Evolutionary conservation across 2,113 vertebrate genomes (phyloP).

Genomic region (Sinosuthora webbiana): DNA sequence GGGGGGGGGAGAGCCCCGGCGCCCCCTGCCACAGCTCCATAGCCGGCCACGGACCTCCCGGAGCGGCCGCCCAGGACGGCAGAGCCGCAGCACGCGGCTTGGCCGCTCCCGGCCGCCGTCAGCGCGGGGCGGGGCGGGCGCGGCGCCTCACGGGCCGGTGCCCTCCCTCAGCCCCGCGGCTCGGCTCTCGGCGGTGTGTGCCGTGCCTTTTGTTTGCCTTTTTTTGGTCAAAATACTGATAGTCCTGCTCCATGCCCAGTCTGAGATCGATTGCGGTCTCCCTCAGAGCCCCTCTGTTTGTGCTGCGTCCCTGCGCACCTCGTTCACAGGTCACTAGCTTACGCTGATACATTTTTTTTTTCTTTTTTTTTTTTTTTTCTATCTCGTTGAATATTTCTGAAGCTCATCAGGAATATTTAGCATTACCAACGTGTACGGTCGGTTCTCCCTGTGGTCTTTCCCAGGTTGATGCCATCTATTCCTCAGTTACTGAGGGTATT

Average conservation of each 20-base stretch:
- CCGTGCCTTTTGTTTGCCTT: fast-evolving
- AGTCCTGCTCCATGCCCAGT: fast-evolving
- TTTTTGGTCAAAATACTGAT: fast-evolving
- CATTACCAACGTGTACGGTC: fast-evolving
- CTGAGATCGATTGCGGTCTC: too few species aligned
- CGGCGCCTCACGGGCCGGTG: fast-evolving
- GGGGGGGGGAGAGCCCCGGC: slow-evolving; percentile 79
- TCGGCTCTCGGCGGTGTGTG: fast-evolving
- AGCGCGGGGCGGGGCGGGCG: background rate
- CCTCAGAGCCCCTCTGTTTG: fast-evolving
- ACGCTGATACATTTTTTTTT: fast-evolving
- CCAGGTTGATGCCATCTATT: background rate
- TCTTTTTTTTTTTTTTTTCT: too few species aligned
- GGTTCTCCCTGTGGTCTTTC: background rate
- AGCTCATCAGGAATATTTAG: background rate
- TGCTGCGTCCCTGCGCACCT: background rate
- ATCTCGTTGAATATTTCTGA: fast-evolving
- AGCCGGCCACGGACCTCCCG: background rate
- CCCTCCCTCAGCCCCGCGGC: fast-evolving
- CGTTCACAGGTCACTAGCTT: fast-evolving
- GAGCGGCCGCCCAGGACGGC: background rate
- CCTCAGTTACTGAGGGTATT: background rate
- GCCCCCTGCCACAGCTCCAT: slow-evolving; percentile 73
- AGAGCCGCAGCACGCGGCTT: fast-evolving
- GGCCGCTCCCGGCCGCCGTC: background rate